Percentiles rank a stretch among this genome's conserved stretches.
phyloP scores from a whole-genome alignment of 2,888 invertebrate genomes.

The Leistus spinibarbis region DNA sequence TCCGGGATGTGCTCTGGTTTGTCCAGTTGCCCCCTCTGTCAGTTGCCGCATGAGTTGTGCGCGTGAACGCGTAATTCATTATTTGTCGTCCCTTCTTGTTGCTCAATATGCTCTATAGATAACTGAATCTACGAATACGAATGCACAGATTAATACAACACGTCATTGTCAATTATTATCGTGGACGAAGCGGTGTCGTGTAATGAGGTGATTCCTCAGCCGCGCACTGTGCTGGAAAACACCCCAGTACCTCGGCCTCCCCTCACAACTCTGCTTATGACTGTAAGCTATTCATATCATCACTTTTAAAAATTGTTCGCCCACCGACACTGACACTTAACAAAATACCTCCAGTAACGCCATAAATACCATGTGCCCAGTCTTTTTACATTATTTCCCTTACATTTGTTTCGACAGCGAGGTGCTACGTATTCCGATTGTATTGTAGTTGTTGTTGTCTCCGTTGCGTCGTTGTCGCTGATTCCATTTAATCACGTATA shows the following conservation, averaged over 20 bases:
- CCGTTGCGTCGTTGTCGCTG: not conserved
- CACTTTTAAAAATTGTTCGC: constrained; percentile 53
- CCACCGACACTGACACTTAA: constrained; percentile 54
- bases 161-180: constrained; percentile 58
- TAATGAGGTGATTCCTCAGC: constrained; percentile 54
- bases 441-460: no score
- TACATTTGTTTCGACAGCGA: constrained; percentile 27
- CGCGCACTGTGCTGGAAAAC: constrained; percentile 51
- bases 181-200: constrained; percentile 13
- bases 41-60: not conserved
- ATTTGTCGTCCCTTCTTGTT: not conserved
- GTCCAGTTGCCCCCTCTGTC: not conserved
- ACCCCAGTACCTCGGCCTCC: constrained; percentile 23
- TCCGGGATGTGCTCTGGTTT: not conserved
- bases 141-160: constrained; percentile 54
- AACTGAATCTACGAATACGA: constrained; percentile 49
- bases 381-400: constrained; percentile 21
- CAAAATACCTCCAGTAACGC: constrained; percentile 51
- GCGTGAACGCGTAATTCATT: constrained; percentile 1
- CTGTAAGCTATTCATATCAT: constrained; percentile 53
- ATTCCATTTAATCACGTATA: not conserved
- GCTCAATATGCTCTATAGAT: constrained; percentile 37
- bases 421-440: not conserved
- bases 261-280: not conserved
- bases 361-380: constrained; percentile 44